Evolutionary conservation across 1,140 invertebrate genomes (phyloP).

Genomic region (Arion vulgaris): DNA sequence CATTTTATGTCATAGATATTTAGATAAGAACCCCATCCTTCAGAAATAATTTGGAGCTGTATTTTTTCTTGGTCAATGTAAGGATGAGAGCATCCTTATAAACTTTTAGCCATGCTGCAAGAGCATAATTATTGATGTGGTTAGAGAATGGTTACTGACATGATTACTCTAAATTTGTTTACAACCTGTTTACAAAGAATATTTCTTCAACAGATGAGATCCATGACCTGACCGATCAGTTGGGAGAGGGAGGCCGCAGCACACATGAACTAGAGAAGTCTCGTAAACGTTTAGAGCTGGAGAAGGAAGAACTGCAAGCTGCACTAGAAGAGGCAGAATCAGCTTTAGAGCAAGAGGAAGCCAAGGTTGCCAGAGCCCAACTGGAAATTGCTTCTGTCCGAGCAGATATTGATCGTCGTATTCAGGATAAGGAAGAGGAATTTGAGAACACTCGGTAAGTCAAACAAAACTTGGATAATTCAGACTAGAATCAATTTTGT

Average conservation of each 20-base stretch:
- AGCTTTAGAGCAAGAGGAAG: slow-evolving; percentile 90
- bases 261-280: slow-evolving; percentile 99
- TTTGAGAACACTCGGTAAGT: slow-evolving; percentile 93
- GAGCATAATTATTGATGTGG: no score
- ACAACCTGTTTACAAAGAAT: no score
- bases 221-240: slow-evolving; percentile 98
- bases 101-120: no score
- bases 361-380: slow-evolving; percentile 88
- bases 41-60: no score
- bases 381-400: slow-evolving; percentile 97
- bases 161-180: no score
- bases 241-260: slow-evolving; percentile 91
- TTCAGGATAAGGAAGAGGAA: slow-evolving; percentile 99
- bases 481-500: no score
- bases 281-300: slow-evolving; percentile 96
- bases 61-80: no score
- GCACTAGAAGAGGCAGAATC: slow-evolving; percentile 99
- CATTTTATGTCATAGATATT: no score
- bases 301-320: slow-evolving; percentile 99
- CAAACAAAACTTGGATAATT: no score
- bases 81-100: no score
- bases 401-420: slow-evolving; percentile 97
- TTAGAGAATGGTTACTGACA: no score
- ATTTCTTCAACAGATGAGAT: slow-evolving; percentile 85
- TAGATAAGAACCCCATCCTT: no score